These are phyloP conservation scores for Listronotus oregonensis DNA, from an alignment of 1,140 invertebrate species.

Conservation along the genomic window DNA sequence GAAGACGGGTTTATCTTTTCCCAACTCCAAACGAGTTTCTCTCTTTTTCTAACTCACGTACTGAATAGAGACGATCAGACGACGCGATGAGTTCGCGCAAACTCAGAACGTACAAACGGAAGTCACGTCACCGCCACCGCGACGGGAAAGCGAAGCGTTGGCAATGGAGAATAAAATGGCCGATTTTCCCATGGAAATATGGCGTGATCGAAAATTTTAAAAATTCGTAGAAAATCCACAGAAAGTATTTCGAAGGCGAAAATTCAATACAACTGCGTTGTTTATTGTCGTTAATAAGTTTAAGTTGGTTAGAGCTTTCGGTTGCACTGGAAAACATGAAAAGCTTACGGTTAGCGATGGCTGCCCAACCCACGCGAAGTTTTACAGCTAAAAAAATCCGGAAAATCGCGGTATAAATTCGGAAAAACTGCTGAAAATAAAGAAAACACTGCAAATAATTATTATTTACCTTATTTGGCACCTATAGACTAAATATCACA, in stretches of 20 bases:
- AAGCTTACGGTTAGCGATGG: not conserved
- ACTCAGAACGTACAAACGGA: slow-evolving; percentile 36
- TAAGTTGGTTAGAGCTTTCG: slow-evolving; percentile 7
- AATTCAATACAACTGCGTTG: not conserved
- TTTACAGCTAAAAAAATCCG: not conserved
- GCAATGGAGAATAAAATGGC: slow-evolving; percentile 49
- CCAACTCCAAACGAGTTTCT: not conserved
- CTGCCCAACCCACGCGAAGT: slow-evolving; percentile 16
- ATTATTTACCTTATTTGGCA: slow-evolving; percentile 57
- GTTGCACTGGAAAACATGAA: slow-evolving; percentile 19
- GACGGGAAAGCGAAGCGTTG: slow-evolving; percentile 51
- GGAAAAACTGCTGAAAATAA: slow-evolving; percentile 16
- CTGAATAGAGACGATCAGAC: slow-evolving; percentile 5
- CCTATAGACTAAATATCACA: slow-evolving; percentile 57
- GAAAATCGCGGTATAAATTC: slow-evolving; percentile 16
- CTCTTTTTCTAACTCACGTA: slow-evolving; percentile 20
- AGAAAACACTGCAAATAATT: slow-evolving; percentile 3
- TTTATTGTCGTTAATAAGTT: not conserved
- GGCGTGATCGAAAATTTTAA: slow-evolving; percentile 41
- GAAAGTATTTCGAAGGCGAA: not conserved
- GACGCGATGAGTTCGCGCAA: slow-evolving; percentile 29
- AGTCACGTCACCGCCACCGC: slow-evolving; percentile 41
- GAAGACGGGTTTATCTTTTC: not conserved
- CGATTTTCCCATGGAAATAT: slow-evolving; percentile 54
- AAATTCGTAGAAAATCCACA: slow-evolving; percentile 4